Percentiles rank a stretch among this genome's conserved stretches.
Conservation (phyloP, 2,888 invertebrate genomes). For the Agrochola litura region DNA sequence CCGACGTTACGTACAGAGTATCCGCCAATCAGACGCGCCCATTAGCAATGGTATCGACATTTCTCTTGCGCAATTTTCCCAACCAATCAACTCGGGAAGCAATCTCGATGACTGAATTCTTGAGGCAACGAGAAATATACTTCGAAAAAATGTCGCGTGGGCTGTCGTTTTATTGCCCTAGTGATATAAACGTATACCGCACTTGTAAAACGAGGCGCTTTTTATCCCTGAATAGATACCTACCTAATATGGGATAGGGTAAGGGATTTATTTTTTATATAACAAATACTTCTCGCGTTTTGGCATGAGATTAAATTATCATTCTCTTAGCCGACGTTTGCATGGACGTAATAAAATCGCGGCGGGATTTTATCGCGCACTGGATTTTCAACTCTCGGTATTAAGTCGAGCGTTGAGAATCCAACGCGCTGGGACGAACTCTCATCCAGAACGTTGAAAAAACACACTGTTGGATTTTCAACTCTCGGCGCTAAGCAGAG, state of each 20-base stretch:
- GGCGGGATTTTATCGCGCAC: no score
- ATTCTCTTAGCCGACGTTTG: no score
- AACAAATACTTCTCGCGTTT: background rate
- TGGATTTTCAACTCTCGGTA: no score
- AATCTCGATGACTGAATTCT: constrained; percentile 69
- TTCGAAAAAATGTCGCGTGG: constrained; percentile 30
- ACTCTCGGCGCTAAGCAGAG: no score
- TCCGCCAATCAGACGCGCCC: constrained; percentile 26
- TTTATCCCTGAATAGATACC: background rate
- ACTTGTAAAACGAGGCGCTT: background rate
- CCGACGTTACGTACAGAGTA: constrained; percentile 33
- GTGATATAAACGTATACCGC: background rate
- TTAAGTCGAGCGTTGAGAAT: no score
- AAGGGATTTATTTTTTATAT: background rate
- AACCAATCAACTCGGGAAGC: constrained; percentile 68
- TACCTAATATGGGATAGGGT: background rate
- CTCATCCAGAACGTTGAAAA: no score
- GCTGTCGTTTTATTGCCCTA: constrained; percentile 2
- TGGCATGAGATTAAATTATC: background rate
- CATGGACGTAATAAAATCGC: no score
- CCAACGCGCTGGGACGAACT: no score
- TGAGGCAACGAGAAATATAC: constrained; percentile 49
- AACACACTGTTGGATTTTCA: no score
- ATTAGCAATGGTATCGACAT: constrained; percentile 45
- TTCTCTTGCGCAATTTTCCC: constrained; percentile 65